Conservation (phyloP, 2,113 vertebrate genomes). For the Harpagus bidentatus region DNA sequence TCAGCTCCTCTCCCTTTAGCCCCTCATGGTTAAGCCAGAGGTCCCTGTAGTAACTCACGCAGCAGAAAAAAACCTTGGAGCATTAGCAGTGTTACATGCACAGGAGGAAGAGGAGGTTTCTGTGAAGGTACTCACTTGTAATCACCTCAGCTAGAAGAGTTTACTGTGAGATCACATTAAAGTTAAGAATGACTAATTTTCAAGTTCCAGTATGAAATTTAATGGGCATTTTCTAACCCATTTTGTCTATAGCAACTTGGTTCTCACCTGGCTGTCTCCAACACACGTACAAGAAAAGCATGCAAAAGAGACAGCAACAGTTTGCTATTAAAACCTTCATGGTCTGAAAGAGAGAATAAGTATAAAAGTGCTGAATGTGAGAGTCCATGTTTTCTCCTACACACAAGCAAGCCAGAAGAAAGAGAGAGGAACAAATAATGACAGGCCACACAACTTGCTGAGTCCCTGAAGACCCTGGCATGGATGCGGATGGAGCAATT, state of each 20-base stretch:
- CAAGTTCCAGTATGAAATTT: not conserved
- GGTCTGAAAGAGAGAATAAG: not conserved
- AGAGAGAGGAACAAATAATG: not conserved
- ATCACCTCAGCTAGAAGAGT: not conserved
- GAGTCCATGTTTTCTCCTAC: not conserved
- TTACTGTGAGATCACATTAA: not conserved
- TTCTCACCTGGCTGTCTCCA: not conserved
- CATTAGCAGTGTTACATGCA: not conserved
- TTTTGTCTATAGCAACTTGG: not conserved
- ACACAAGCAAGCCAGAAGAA: not conserved
- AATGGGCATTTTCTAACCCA: not conserved
- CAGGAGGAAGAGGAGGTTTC: not conserved
- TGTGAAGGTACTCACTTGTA: not conserved
- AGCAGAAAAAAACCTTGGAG: not conserved
- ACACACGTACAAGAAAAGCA: accelerated
- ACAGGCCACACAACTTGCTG: not conserved
- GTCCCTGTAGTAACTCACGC: not conserved
- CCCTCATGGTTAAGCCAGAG: not conserved
- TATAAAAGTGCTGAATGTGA: not conserved
- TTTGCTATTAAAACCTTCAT: not conserved
- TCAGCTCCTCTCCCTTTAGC: not conserved
- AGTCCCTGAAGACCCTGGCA: not conserved
- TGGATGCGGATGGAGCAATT: not conserved
- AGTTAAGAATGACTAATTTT: not conserved
- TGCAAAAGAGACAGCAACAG: not conserved